Evolutionary conservation across 2,797 vertebrate genomes (phyloP), one percentile per base, ranked within the genome.

Genomic region (Glossophaga mutica): DNA sequence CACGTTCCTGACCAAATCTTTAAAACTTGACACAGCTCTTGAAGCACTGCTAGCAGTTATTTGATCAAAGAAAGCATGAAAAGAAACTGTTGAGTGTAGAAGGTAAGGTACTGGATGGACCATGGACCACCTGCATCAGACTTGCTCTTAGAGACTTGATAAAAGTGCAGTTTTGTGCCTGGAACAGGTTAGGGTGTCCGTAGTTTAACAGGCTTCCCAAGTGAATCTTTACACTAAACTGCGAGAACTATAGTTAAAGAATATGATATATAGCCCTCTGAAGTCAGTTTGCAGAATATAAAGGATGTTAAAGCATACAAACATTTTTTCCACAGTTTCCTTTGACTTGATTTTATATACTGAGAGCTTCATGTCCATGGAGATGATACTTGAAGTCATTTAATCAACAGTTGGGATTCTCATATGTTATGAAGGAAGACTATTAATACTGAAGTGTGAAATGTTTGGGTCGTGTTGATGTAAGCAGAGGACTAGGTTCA

Each of bases 311-410:
- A 87, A 77, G 32, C 57, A 5, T 67, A 42, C 62, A 68, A 37
- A 65, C 77, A 52, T 77, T 81, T 84, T 84, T 68, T 22, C 52
- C 82, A 8, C 5, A 1, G 90, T 50, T 86, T 94, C 68, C 3
- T 15, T 90, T 87, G 50, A 91, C 50, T 81, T 1, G 44, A 42
- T 48, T 94, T 85, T 34, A 12, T 82, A 4, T 71, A 71, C n/a
- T 37, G 83, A 77, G 46, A 89, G 34, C 59, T 76, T 71, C 29
- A 11, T 48, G 48, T 62, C 50, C 24, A 2, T 82, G 86, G n/a
- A 93, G 32, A 59, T 91, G 82, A 86, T 82, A 44, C 34, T n/a
- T 92, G 52, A 94, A 83, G 76, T 68, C 22, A n/a, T 77, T 87
- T 87, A 70, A 39, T 79, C 74, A 94, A 67, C 21, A 77, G 7